phyloP scores from a whole-genome alignment of 2,888 invertebrate species.

The Acanthosepion esculentum region DNA sequence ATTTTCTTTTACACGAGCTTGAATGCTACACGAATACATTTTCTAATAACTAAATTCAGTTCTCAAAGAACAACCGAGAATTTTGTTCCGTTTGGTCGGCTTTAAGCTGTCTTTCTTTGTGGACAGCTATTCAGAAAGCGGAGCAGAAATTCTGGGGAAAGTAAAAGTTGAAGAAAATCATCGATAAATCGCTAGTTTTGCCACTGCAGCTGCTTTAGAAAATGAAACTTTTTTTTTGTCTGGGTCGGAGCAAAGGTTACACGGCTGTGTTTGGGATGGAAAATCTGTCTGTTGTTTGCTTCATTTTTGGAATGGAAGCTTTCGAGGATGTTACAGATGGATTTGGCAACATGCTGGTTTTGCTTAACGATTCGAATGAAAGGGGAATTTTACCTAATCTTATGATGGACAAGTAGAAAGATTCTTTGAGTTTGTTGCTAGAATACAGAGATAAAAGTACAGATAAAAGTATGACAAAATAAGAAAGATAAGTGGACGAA shows the following conservation, averaged over 20 bases:
- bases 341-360: slow-evolving; percentile 33
- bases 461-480: background rate
- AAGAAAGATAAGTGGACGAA: background rate
- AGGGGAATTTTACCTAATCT: background rate
- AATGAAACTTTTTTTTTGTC: background rate
- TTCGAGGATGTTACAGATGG: background rate
- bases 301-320: background rate
- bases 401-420: slow-evolving; percentile 17
- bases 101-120: background rate
- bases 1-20: too few species aligned
- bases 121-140: background rate
- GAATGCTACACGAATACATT: background rate
- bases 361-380: background rate
- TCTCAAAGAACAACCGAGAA: background rate
- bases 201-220: background rate
- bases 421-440: background rate
- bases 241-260: slow-evolving; percentile 11
- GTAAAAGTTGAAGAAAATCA: background rate
- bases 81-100: background rate
- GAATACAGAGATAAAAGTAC: background rate
- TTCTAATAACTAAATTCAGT: background rate
- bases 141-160: background rate
- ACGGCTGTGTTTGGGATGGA: background rate
- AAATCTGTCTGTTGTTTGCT: background rate
- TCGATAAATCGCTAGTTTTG: background rate